These are phyloP conservation scores for Trachelus iudaicus DNA, from an alignment of 2,888 invertebrate genomes.

Conservation along the genomic window DNA sequence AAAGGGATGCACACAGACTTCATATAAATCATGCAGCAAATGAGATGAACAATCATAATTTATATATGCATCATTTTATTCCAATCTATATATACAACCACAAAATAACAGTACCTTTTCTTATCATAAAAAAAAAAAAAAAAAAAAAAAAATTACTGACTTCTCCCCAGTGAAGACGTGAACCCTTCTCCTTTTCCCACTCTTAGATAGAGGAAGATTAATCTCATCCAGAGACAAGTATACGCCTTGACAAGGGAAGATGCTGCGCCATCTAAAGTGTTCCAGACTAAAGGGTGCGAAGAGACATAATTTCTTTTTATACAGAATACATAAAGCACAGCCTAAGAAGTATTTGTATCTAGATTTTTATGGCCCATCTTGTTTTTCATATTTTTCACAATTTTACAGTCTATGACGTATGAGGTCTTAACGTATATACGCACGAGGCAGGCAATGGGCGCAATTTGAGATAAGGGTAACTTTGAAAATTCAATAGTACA, in stretches of 20 bases:
- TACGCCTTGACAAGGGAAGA: neutral
- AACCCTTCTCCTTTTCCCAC: neutral
- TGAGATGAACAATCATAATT: neutral
- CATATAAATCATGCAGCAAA: neutral
- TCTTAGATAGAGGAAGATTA: neutral
- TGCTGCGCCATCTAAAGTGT: neutral
- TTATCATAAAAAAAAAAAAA: neutral
- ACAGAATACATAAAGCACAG: neutral
- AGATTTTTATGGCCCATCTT: neutral
- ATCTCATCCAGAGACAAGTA: neutral
- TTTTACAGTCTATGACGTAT: neutral
- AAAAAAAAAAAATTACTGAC: too few species aligned
- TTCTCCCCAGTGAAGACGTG: neutral
- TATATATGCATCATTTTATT: neutral
- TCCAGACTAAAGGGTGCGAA: neutral
- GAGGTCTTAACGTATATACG: neutral
- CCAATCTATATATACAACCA: neutral
- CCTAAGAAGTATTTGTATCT: neutral
- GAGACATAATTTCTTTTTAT: neutral
- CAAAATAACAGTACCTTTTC: neutral
- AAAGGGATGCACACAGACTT: neutral
- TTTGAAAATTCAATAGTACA: neutral
- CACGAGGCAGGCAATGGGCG: neutral
- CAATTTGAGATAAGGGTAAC: constrained; percentile 1
- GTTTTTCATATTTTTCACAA: neutral